A percentile compares a stretch with the other conserved stretches of the same genome.
These are phyloP conservation scores for Meandrusa payeni DNA, from an alignment of 2,888 invertebrate species.

Conservation along the genomic window DNA sequence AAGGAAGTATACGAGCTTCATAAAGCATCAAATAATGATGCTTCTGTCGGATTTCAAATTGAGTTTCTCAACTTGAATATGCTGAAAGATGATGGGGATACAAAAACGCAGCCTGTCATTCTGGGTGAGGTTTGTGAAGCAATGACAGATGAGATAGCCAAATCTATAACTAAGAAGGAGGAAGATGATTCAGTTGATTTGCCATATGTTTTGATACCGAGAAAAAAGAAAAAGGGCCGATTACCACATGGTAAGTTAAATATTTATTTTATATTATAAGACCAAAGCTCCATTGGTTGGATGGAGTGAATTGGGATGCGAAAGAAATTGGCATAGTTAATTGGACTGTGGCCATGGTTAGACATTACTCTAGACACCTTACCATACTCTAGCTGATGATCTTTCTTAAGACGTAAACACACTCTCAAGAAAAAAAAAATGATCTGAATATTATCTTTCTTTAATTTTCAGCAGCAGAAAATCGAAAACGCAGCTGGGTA, in stretches of 20 bases:
- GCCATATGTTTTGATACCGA: conserved; percentile 50
- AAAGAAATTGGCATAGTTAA: too few relatives aligned
- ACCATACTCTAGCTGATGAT: too few relatives aligned
- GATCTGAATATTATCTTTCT: background rate
- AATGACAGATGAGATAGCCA: conserved; percentile 32
- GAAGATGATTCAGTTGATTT: conserved; percentile 37
- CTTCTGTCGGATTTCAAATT: conserved; percentile 62
- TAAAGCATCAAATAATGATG: conserved; percentile 58
- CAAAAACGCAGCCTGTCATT: conserved; percentile 47
- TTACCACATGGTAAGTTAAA: conserved; percentile 16
- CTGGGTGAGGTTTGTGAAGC: conserved; percentile 55
- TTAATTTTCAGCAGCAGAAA: conserved; percentile 36
- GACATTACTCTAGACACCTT: too few relatives aligned
- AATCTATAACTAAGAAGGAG: conserved; percentile 22
- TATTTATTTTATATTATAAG: background rate
- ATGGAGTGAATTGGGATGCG: too few relatives aligned
- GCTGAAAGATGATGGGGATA: conserved; percentile 49
- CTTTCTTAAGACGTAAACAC: too few relatives aligned
- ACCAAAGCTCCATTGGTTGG: too few relatives aligned
- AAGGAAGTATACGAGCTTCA: conserved; percentile 62
- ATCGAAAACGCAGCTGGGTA: conserved; percentile 59
- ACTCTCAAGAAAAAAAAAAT: too few relatives aligned
- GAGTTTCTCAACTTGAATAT: conserved; percentile 63
- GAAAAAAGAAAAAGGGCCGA: conserved; percentile 33
- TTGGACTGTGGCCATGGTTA: too few relatives aligned